Base-by-base conservation (phyloP, 2,797 vertebrate genomes). In the Schizothorax lantsangensis region DNA sequence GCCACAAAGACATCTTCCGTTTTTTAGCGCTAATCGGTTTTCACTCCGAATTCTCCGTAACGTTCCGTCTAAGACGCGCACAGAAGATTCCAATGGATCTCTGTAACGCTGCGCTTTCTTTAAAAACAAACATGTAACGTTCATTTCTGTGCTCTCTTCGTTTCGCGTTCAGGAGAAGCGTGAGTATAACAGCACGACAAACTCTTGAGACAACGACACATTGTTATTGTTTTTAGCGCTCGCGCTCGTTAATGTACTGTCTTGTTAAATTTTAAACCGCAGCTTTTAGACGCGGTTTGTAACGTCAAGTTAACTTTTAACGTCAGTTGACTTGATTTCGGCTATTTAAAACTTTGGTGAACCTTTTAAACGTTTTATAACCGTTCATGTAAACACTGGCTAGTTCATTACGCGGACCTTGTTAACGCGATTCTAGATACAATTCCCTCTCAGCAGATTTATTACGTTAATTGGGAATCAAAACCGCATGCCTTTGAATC, bases 141-240 rank as follows among this genome's bases (percentile, higher is more conserved):
- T 79, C 43, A 45, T 83, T 81, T 81, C 33, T 75, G 79, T 75
- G 79, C 62, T 73, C 23, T 72, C 36, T 80, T 78, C 30, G 81
- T 69, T 87, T n/a, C 9, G 86, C 84, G 83, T 59, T 86, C 43
- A 4, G 87, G 72, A 84, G 83, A 79, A 79, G 81, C 81, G 90
- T 90, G 90, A 91, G 90, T 90, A 81, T 88, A 91, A n/a, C 45
- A 80, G 62, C 59, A 72, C 33, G 40, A 40, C 38, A 54, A 85
- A 80, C 49, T 43, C 21, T 64, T 21, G 17, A 78, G 64, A 19
- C 19, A 19, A 57, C 26, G 36, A 62, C 38, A 40, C 36, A 19
- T 38, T 81, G 64, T 73, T 83, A 33, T 79, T 59, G 36, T 79
- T 79, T 43, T 45, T n/a, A 40, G 47, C 36, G 17, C 62, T 57